Percentiles rank a stretch among this genome's conserved stretches.
phyloP scores from a whole-genome alignment of 2,888 invertebrate species.

The Cantharis rustica region DNA sequence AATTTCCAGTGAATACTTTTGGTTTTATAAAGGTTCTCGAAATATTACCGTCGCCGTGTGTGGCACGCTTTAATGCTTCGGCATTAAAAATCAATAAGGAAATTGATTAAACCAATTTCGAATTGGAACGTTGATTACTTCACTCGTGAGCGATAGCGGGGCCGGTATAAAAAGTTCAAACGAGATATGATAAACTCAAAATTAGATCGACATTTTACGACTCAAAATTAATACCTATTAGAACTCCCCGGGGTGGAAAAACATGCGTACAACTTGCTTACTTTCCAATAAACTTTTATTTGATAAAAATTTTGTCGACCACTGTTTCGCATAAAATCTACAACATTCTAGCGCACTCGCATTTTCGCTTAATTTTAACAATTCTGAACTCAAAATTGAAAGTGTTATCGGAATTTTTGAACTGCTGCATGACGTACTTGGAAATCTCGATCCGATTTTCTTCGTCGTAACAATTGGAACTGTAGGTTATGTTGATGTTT shows the following conservation, averaged over 20 bases:
- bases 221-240: neutral
- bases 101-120: neutral
- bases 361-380: constrained; percentile 44
- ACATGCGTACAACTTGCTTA: neutral
- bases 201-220: neutral
- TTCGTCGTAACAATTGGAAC: constrained; percentile 45
- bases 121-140: neutral
- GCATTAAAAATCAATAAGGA: neutral
- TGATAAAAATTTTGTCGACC: neutral
- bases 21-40: too few species aligned
- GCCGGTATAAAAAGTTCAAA: neutral
- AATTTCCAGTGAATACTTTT: too few species aligned
- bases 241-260: neutral
- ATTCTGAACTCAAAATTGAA: constrained; percentile 50
- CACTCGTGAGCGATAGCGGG: neutral
- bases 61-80: neutral
- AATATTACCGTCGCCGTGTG: too few species aligned
- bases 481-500: constrained; percentile 50
- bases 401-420: constrained; percentile 48
- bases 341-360: constrained; percentile 25
- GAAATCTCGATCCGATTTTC: constrained; percentile 51
- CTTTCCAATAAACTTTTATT: neutral
- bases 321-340: neutral
- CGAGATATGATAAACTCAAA: neutral
- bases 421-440: constrained; percentile 48